A percentile compares a stretch with the other conserved stretches of the same genome.
These are phyloP conservation scores for Agrochola macilenta DNA, from an alignment of 2,888 invertebrate species.

Conservation along the genomic window DNA sequence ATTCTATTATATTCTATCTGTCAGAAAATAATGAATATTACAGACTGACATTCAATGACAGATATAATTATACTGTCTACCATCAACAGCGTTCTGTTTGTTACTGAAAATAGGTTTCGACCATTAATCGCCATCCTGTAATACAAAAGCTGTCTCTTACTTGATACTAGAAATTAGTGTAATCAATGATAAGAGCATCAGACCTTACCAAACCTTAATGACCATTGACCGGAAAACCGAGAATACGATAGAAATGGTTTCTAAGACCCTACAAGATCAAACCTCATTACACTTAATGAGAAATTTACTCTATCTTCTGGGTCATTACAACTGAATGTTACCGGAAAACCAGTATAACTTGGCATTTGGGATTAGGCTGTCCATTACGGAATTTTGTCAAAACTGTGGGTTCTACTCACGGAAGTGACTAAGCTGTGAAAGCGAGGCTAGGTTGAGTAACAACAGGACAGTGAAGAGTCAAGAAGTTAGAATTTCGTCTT, in stretches of 20 bases:
- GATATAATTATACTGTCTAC: no score
- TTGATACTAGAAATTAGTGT: background rate
- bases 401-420: background rate
- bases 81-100: no score
- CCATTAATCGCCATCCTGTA: no score
- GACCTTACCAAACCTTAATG: background rate
- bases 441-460: background rate
- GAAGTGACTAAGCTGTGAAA: background rate
- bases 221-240: background rate
- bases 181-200: no score
- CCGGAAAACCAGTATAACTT: constrained; percentile 1
- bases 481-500: no score
- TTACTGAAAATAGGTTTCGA: no score
- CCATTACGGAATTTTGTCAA: background rate
- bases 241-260: background rate
- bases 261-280: constrained; percentile 19
- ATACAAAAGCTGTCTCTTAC: background rate
- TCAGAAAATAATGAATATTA: no score
- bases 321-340: constrained; percentile 28
- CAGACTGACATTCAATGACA: no score
- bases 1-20: no score
- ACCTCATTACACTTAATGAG: constrained; percentile 24
- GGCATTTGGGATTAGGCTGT: background rate
- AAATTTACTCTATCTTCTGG: constrained; percentile 23
- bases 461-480: no score